phyloP scores from a whole-genome alignment of 2,888 invertebrate genomes.

The Crepidodera aurea region DNA sequence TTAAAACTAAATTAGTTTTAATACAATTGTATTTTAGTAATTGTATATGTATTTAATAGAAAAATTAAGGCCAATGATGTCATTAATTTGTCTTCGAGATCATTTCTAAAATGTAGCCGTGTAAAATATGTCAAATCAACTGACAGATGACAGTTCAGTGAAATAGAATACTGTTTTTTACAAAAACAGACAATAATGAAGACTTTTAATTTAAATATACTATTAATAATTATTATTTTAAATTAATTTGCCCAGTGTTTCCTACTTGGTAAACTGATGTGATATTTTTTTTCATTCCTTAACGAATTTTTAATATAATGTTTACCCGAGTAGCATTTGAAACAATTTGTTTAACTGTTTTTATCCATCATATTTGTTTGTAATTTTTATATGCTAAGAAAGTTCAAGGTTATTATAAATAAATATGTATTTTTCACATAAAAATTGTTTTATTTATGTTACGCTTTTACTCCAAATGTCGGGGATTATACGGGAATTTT shows the following conservation, averaged over 20 bases:
- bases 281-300: conserved; percentile 16
- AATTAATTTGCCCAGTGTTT: conserved; percentile 6
- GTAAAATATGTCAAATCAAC: no score
- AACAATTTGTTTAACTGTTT: neutral
- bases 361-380: neutral
- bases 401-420: neutral
- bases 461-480: no score
- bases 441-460: neutral
- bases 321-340: conserved; percentile 13
- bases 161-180: neutral
- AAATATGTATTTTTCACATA: neutral
- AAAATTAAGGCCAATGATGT: no score
- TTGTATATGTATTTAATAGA: no score
- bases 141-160: neutral
- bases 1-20: no score
- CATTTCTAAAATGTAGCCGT: no score
- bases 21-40: no score
- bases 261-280: conserved; percentile 14
- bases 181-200: neutral
- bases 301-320: conserved; percentile 1
- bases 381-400: neutral
- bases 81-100: no score
- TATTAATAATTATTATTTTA: neutral
- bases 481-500: no score
- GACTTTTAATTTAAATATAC: neutral